Base-by-base conservation (phyloP, 1,140 invertebrate species). In the Drosophila cardini region DNA sequence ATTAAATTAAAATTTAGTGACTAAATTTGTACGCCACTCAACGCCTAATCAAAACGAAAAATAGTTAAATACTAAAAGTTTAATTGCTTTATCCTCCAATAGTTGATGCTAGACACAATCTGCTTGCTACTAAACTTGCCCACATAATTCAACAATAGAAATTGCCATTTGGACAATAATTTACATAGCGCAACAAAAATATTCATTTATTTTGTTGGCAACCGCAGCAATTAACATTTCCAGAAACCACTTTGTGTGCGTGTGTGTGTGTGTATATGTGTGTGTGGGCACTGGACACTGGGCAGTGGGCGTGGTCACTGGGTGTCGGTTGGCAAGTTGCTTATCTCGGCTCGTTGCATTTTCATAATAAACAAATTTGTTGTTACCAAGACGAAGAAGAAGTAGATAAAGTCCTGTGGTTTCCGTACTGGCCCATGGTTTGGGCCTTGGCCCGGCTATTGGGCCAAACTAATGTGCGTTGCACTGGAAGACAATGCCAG, bases 341-440 rank as follows among this genome's bases (percentile, higher is more conserved):
- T 89, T 89, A 89, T 89, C 84, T 76, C 80, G 84, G 73, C 78
- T 84, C 84, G 84, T 58, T 87, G 84, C 80, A 84, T 84, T 89
- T 80, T 89, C 84, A 89, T 89, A 89, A 89, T 89, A 89, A 89
- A 89, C 84, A 86, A 86, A 86, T 86, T 85, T 80, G 75, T 65
- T 80, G 77, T 74, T 78, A 78, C 67, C 43, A 10, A 52, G 30
- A 10, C 21, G 13, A 57, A 57, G 34, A 15, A 58, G 58, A 36
- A 42, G 43, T 38, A 71, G 65, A 60, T 30, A 32, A 34, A 50
- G 57, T 40, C 56, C 40, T 58, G 67, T 30, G 55, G 61, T 60
- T 80, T 65, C 68, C 72, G 60, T 45, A 18, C 63, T 63, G 16
- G n/a, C 4, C 34, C 60, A 43, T 11, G 2, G 18, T 11, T 64